Percentiles rank a stretch among this genome's conserved stretches.
Conservation (phyloP, 2,113 vertebrate species). For the Pipra filicauda region DNA sequence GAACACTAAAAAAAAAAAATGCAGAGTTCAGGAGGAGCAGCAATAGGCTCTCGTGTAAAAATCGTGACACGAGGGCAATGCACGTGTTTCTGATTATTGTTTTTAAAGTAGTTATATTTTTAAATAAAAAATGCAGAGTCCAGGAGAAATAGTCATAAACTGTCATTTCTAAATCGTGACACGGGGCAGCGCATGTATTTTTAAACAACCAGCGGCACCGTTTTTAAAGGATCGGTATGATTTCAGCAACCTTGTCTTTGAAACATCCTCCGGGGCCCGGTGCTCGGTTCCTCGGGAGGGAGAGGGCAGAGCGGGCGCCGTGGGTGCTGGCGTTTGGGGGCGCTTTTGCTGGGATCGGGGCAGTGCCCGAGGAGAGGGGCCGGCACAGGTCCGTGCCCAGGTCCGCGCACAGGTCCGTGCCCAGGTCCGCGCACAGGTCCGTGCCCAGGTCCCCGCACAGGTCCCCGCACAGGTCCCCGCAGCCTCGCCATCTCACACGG, state of each 20-base stretch:
- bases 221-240: neutral
- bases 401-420: too few species aligned
- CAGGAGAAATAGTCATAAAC: neutral
- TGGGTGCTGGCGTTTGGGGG: neutral
- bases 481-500: neutral
- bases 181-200: neutral
- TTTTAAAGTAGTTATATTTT: too few species aligned
- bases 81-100: neutral
- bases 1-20: neutral
- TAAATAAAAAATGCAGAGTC: neutral
- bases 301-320: neutral
- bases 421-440: too few species aligned
- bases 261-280: neutral
- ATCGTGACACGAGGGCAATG: fast-evolving
- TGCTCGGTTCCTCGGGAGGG: neutral
- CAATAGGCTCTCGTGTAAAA: neutral
- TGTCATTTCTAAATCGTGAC: neutral
- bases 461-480: neutral
- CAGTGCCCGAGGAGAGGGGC: neutral
- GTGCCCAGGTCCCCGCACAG: too few species aligned
- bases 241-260: neutral
- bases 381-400: too few species aligned
- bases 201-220: neutral
- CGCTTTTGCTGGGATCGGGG: neutral
- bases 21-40: neutral